Conservation (phyloP, 1,140 invertebrate genomes). For the Apocrypta bakeri region DNA sequence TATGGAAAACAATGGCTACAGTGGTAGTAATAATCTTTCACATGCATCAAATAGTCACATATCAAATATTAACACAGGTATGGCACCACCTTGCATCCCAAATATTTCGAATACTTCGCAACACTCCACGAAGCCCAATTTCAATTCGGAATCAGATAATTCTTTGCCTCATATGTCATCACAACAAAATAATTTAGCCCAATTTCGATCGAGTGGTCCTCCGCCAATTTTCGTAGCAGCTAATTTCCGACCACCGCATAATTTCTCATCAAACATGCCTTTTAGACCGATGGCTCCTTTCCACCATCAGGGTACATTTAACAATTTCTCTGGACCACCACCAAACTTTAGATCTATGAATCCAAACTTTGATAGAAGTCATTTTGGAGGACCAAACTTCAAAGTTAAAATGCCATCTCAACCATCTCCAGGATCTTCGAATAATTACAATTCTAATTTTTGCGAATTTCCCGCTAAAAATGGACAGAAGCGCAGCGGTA, state of each 20-base stretch:
- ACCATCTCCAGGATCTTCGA: constrained; percentile 52
- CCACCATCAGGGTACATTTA: constrained; percentile 60
- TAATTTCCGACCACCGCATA: constrained; percentile 61
- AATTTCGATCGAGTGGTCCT: constrained; percentile 35
- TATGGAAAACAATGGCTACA: constrained; percentile 53
- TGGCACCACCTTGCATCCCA: constrained; percentile 60
- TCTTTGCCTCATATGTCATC: constrained; percentile 61
- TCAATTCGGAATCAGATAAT: constrained; percentile 57
- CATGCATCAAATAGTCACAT: constrained; percentile 68
- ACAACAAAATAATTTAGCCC: constrained; percentile 52
- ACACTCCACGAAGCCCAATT: constrained; percentile 20
- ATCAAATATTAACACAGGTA: constrained; percentile 65
- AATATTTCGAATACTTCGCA: constrained; percentile 54
- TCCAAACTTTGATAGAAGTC: constrained; percentile 59
- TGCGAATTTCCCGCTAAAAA: constrained; percentile 61
- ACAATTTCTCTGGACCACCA: constrained; percentile 64
- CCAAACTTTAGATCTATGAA: constrained; percentile 65
- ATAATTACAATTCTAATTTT: constrained; percentile 61
- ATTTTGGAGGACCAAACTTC: constrained; percentile 67
- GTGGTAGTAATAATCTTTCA: constrained; percentile 48
- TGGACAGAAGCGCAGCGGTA: constrained; percentile 62
- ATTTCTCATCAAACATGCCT: constrained; percentile 65
- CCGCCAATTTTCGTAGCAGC: constrained; percentile 63
- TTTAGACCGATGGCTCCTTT: constrained; percentile 67
- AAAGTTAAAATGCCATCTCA: constrained; percentile 55